Evolutionary conservation across 30 jellyfish, hydroid and myxozoan genomes (phyloP), one percentile per base, ranked within the genome.

Genomic region (Chironex yamaguchii): DNA sequence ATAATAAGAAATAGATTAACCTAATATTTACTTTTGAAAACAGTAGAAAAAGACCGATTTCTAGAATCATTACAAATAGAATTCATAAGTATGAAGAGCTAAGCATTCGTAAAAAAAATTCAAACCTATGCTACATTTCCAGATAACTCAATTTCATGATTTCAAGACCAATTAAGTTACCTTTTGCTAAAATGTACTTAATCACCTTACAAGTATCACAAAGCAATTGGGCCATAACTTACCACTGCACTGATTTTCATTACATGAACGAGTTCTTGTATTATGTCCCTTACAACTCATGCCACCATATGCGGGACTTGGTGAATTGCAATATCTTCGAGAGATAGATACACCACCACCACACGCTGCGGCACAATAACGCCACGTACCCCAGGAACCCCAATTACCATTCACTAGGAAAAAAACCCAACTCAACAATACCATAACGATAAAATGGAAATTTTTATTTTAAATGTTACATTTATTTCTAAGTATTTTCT

Each of bases 221-320:
- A n/a, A n/a, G n/a, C n/a, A n/a, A n/a, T n/a, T n/a, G n/a, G n/a
- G n/a, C n/a, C n/a, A n/a, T n/a, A n/a, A n/a, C n/a, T 35, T 30
- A 82, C 92, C 92, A 20, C 85, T 67, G 42, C 92, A 82, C 9
- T 3, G 52, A 71, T 78, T 82, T 29, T 85, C 69, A 34, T 79
- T 88, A 79, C 97, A 88, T 24, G 49, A 11, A 23, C 67, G 50
- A 28, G 48, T 26, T 36, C 32, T 69, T 2, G 4, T 33, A 26
- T 36, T 21, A 1, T 14, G 17, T 21, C 92, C 92, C 24, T 33
- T 31, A 64, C 96, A 88, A 9, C 62, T 74, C 30, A 67, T 72
- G 50, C 96, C 96, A n/a, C 96, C 96, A 36, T 63, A 12, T 48
- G 69, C 66, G 0, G 80, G 25, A 36, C 89, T 68, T 22, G 96